Conservation (phyloP, 1,140 invertebrate genomes). For the Bombus breviceps region DNA sequence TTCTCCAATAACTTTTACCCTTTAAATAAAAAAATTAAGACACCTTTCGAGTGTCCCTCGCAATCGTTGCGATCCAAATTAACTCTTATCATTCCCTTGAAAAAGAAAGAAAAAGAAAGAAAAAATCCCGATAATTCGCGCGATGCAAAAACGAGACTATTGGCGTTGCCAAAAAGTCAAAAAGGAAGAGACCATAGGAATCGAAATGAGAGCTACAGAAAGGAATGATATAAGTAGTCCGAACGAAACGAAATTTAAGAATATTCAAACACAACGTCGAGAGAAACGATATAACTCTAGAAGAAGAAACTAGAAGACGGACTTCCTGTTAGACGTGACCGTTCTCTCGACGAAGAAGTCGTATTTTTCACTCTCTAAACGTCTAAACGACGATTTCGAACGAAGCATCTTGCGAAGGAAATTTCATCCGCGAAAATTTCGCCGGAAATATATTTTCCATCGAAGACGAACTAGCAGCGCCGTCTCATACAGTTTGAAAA, state of each 20-base stretch:
- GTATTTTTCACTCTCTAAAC: conserved; percentile 35
- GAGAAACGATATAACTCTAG: not conserved
- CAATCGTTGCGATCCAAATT: not conserved
- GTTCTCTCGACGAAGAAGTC: conserved; percentile 13
- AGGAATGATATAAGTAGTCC: not conserved
- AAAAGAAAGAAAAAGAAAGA: not conserved
- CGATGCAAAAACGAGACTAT: not conserved
- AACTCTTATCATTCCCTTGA: not conserved
- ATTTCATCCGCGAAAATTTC: conserved; percentile 26
- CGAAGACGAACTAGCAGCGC: not conserved
- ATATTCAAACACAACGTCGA: not conserved
- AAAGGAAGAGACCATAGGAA: not conserved
- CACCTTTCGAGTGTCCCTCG: no score
- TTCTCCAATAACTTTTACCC: no score
- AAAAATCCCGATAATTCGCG: no score
- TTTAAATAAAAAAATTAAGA: no score
- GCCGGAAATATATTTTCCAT: conserved; percentile 17
- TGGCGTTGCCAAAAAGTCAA: no score
- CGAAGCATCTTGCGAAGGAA: conserved; percentile 12
- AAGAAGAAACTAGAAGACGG: no score
- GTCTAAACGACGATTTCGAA: conserved; percentile 3
- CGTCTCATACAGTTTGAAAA: not conserved
- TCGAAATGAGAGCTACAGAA: not conserved
- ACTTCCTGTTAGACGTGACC: not conserved
- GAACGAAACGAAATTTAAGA: conserved; percentile 6